phyloP scores from a whole-genome alignment of 2,888 invertebrate species.

The Noctua pronuba region DNA sequence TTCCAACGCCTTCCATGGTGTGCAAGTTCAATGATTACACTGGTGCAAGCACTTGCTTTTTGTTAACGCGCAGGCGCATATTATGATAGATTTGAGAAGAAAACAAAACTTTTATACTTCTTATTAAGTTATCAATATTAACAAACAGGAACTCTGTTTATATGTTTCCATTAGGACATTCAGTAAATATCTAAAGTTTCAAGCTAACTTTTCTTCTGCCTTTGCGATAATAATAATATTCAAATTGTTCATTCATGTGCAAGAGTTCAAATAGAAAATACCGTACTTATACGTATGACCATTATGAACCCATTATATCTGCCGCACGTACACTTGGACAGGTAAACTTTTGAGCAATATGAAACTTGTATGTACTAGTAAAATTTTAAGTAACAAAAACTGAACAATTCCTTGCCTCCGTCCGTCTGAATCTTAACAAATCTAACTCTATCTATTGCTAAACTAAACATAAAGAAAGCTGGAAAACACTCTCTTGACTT shows the following conservation, averaged over 20 bases:
- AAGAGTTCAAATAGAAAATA: no score
- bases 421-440: not conserved
- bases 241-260: not conserved
- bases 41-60: conserved; percentile 16
- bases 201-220: not conserved
- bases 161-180: not conserved
- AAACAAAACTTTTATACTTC: not conserved
- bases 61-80: conserved; percentile 17
- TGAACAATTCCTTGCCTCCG: not conserved
- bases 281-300: not conserved
- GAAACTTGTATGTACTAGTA: not conserved
- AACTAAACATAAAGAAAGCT: not conserved
- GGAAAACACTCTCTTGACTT: not conserved
- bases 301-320: not conserved
- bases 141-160: not conserved
- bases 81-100: not conserved
- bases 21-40: not conserved
- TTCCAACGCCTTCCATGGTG: conserved; percentile 17
- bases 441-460: not conserved
- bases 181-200: not conserved
- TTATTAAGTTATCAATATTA: not conserved
- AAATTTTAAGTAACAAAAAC: not conserved
- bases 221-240: not conserved
- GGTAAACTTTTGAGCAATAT: not conserved
- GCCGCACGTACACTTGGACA: not conserved